Evolutionary conservation across 2,888 invertebrate genomes (phyloP), one percentile per base, ranked within the genome.

Genomic region (Schizaphis graminum): DNA sequence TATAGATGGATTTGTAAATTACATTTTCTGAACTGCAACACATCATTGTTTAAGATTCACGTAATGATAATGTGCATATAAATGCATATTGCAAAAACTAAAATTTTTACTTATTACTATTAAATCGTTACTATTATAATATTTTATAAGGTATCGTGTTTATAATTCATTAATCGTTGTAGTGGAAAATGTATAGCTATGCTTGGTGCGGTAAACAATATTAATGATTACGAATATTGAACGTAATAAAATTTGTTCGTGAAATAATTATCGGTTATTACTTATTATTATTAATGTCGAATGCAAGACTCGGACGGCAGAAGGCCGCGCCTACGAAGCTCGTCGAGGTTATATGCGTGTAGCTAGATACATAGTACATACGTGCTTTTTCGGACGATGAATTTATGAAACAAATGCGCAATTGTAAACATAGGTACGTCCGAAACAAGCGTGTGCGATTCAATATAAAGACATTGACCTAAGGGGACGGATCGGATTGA

Each of bases 391-490:
- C 61, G 53, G 86, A 11, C 47, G 7, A 57, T 35, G 86, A 28
- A 47, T 57, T 61, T 28, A 28, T 88, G 26, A 88, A 92, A 56
- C 88, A 93, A 93, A 93, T 44, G 88, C 89, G 53, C 77, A 77
- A 49, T 92, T 57, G 87, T 88, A 87, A 92, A 92, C 91, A 28
- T 41, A 91, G 24, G 35, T 26, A 91, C n/a, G 35, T 26, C 49
- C 85, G 0, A 61, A 84, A 93, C n/a, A 35, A 57, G 47, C 57
- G 56, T 28, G n/a, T 57, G 41, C 56, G 26, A 56, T 88, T 89
- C 85, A 90, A 93, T 90, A 35, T 93, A 35, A 90, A 89, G 85
- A 93, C 89, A 90, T 89, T 93, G 93, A 93, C 89, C 93, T 28
- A 10, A 47, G 85, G 84, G 49, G 93, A 93, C 93, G 93, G 89